Percentiles rank a stretch among this genome's conserved stretches.
phyloP scores from a whole-genome alignment of 1,140 invertebrate species.

The Parapsyche elsis region DNA sequence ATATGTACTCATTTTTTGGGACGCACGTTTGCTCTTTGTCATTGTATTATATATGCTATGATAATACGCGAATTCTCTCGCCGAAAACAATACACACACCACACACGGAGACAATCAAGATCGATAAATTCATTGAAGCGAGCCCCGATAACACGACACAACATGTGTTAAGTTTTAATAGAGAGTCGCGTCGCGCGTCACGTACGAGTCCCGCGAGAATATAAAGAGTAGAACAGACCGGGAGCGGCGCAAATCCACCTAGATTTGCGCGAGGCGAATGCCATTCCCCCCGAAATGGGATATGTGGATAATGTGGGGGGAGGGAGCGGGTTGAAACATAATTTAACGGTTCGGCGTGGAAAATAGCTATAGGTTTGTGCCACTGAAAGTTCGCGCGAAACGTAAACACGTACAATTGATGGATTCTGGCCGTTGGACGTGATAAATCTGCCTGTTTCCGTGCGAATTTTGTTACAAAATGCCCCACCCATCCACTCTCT shows the following conservation, averaged over 20 bases:
- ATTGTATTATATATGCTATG: no score
- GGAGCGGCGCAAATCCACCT: slow-evolving; percentile 6
- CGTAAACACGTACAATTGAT: slow-evolving; percentile 40
- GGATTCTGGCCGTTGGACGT: slow-evolving; percentile 36
- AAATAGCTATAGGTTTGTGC: background rate
- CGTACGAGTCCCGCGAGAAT: background rate
- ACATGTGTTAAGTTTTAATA: slow-evolving; percentile 1
- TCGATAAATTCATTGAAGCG: background rate
- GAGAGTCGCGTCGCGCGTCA: background rate
- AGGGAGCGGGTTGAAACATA: background rate
- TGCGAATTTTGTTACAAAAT: slow-evolving; percentile 31
- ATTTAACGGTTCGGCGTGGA: background rate
- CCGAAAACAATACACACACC: background rate
- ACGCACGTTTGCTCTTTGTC: no score
- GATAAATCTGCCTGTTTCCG: slow-evolving; percentile 38
- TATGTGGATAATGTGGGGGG: background rate
- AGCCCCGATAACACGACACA: background rate
- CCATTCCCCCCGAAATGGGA: background rate
- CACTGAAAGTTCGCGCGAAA: background rate
- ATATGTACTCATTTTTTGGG: no score
- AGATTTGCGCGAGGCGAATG: background rate
- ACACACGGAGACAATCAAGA: background rate
- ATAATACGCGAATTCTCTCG: background rate
- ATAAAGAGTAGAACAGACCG: background rate
- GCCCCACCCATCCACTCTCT: no score